Base-by-base conservation (phyloP, 2,888 invertebrate genomes). In the Ectemnius continuus region DNA sequence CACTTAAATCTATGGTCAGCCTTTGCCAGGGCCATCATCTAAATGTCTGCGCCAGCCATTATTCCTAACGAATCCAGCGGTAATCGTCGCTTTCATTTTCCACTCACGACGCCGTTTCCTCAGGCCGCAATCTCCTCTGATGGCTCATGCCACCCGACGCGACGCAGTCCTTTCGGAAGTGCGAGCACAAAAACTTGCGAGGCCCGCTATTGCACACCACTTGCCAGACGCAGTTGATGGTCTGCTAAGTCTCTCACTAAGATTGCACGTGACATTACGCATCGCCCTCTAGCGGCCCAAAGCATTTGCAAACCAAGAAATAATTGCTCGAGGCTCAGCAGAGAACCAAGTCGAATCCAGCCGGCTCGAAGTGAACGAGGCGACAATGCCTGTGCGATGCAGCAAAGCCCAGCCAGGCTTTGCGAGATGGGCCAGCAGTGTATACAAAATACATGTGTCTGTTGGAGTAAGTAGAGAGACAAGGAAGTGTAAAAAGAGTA, bases 231-330 rank as follows among this genome's bases (percentile, higher is more conserved):
- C 4, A 16, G 52, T 52, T 11, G 14, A 14, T n/a, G 16, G 52
- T 52, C 36, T 36, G 36, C 6, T 8, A 36, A 14, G n/a, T 16
- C 52, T 52, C n/a, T 52, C 52, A 52, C n/a, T 5, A 52, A 52
- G 52, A 52, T 75, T 48, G 60, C 65, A 52, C 68, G 46, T 18
- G 61, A 52, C 73, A 18, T 58, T 64, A 70, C 11, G 62, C 45
- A 18, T 14, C 36, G 14, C 23, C 48, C 23, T 20, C 20, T 47
- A 14, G 23, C 20, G 36, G 20, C n/a, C 47, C 52, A 47, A 20
- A 56, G 57, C 58, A 13, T 61, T 20, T n/a, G 23, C 47, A 26
- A 45, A 52, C 20, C n/a, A 5, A 52, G 52, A 52, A 18, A 52
- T 16, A 18, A 36, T 36, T 36, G 11, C 1, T 36, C 36, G 8